phyloP scores from a whole-genome alignment of 2,113 vertebrate genomes.

The Myrmophylax atrothorax region DNA sequence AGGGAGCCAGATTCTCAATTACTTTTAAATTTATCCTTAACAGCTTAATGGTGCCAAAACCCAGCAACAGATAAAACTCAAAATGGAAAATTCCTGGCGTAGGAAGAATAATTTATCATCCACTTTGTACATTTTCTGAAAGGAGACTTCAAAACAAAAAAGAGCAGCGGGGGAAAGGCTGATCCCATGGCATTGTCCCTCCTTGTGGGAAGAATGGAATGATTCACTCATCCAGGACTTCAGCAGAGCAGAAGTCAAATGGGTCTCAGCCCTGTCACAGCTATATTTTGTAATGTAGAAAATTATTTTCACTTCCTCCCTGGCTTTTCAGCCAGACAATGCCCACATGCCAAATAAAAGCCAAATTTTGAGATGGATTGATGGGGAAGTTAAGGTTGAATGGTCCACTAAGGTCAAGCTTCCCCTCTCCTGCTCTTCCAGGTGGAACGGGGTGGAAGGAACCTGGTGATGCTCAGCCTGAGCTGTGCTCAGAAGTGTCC shows the following conservation, averaged over 20 bases:
- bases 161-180: neutral
- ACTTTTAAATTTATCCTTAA: slow-evolving; percentile 15
- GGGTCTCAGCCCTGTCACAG: neutral
- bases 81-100: slow-evolving; percentile 19
- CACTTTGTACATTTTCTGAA: neutral
- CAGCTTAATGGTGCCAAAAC: slow-evolving; percentile 11
- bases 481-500: neutral
- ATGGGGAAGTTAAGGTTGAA: neutral
- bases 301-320: neutral
- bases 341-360: neutral
- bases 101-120: slow-evolving; percentile 14
- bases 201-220: neutral
- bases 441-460: neutral
- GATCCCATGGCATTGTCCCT: neutral
- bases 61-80: slow-evolving; percentile 19
- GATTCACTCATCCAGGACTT: neutral
- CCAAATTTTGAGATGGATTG: fast-evolving
- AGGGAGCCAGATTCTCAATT: neutral
- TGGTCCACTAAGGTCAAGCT: neutral
- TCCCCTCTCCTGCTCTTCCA: neutral
- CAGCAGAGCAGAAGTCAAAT: neutral
- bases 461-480: neutral
- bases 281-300: neutral
- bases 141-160: neutral
- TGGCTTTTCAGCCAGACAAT: neutral